A percentile compares a stretch with the other conserved stretches of the same genome.
These are phyloP conservation scores for Microplitis demolitor DNA, from an alignment of 1,140 invertebrate genomes.

Conservation along the genomic window DNA sequence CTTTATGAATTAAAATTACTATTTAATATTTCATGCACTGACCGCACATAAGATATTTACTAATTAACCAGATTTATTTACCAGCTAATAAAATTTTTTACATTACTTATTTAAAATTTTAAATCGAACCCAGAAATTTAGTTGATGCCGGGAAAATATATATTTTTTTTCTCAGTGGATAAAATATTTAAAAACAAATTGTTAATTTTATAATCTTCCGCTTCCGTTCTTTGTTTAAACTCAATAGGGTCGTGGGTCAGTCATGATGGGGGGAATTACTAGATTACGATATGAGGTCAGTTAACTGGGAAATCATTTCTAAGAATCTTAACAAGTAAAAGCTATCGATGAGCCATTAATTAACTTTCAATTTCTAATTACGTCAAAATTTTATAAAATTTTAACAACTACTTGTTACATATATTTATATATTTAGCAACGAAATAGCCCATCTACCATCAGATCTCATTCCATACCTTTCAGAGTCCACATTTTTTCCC, in stretches of 20 bases:
- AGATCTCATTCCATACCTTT: too few relatives aligned
- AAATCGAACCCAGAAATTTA: too few relatives aligned
- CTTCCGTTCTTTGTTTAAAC: constrained; percentile 16
- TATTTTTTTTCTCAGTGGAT: too few relatives aligned
- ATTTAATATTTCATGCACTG: too few relatives aligned
- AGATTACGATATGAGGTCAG: constrained; percentile 27
- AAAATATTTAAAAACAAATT: background rate
- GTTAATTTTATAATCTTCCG: background rate
- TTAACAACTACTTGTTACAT: background rate
- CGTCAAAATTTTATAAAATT: constrained; percentile 4
- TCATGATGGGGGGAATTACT: background rate
- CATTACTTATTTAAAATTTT: too few relatives aligned
- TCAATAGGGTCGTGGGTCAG: constrained; percentile 17
- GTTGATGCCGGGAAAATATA: too few relatives aligned
- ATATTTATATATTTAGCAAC: too few relatives aligned
- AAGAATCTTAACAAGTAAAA: constrained; percentile 5
- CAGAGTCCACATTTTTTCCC: too few relatives aligned
- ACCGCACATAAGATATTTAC: too few relatives aligned
- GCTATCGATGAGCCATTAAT: constrained; percentile 2
- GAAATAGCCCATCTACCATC: too few relatives aligned
- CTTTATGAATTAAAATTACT: background rate
- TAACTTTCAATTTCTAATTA: constrained; percentile 2
- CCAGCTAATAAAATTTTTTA: too few relatives aligned
- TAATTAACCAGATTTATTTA: too few relatives aligned
- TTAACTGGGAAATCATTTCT: constrained; percentile 17